These are phyloP conservation scores for Neuroscelio doddi DNA, from an alignment of 2,888 invertebrate genomes.

Conservation along the genomic window DNA sequence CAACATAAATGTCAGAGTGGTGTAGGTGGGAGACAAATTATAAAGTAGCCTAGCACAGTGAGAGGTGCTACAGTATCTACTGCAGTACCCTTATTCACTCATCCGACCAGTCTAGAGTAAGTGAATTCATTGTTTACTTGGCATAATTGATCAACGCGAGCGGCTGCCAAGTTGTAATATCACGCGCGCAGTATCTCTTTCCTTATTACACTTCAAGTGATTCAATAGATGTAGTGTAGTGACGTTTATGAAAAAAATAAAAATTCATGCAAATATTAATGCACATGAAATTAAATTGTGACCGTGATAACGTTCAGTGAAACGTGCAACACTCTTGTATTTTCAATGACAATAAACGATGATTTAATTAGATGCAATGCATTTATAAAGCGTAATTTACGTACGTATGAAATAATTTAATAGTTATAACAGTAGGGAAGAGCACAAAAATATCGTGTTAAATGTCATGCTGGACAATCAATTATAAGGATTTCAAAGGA, in stretches of 20 bases:
- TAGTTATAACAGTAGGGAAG: not conserved
- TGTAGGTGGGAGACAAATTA: conserved; percentile 69
- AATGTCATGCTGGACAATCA: conserved; percentile 32
- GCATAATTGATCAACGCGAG: conserved; percentile 29
- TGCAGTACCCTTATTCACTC: conserved; percentile 43
- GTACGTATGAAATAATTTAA: not conserved
- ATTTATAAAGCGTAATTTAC: not conserved
- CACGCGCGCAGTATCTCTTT: not conserved
- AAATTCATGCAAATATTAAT: not conserved
- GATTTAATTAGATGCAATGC: not conserved
- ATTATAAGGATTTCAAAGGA: conserved; percentile 27
- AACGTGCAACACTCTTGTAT: no score
- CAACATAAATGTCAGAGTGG: conserved; percentile 22
- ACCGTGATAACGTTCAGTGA: not conserved
- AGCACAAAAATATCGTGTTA: conserved; percentile 4
- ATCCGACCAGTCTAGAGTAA: conserved; percentile 37
- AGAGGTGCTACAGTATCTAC: conserved; percentile 65
- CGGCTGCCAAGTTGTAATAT: no score
- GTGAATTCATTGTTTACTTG: conserved; percentile 43
- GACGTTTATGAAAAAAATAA: not conserved
- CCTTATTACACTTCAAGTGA: no score
- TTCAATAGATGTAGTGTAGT: no score
- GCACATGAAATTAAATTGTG: not conserved
- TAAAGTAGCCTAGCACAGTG: conserved; percentile 65
- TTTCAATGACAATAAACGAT: not conserved